Base-by-base conservation (phyloP, 2,888 invertebrate genomes). In the Malacosoma neustria region DNA sequence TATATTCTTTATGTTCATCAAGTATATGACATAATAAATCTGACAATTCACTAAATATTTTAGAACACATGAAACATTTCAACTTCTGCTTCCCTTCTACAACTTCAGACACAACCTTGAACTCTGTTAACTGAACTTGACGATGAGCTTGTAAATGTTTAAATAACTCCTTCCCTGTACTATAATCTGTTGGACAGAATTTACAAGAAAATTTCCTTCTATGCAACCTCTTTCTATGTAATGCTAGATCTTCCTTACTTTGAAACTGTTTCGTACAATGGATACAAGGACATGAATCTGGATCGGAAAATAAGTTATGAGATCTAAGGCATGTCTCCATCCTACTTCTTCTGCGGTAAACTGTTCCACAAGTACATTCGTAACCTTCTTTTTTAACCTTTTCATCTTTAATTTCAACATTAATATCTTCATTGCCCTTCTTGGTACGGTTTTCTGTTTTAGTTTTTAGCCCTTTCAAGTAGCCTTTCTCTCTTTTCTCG, bases 111-210 rank as follows among this genome's bases (percentile, higher is more conserved):
- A 85, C 75, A 1, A 77, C 76, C 67, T 84, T 82, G 49, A 74
- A 82, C 43, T 85, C 84, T 58, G 71, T 79, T n/a, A 82, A 42
- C 39, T 85, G 85, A 0, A 82, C 79, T 54, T 77, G 79, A 44
- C 81, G 82, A 43, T 85, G 85, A 30, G 72, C 59, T 46, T 74
- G 74, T 13, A 85, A 51, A 53, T 85, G 85, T 54, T 75, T 76
- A 45, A 84, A 80, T 2, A 85, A 54, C 37, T 79, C 77, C 43
- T 82, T 84, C 0, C 75, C 55, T 0, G 77, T 80, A 39, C 72
- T 61, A 34, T 82, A 82, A 44, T 82, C 80, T n/a, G 81, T 81
- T 0, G 85, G 85, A 38, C 85, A 85, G 42, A 85, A 84, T 51
- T 85, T 85, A 43, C 85, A 85, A 0, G 76, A 72, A 39, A 77